Evolutionary conservation across 2,888 invertebrate species (phyloP).

Genomic region (Beris chalybata): DNA sequence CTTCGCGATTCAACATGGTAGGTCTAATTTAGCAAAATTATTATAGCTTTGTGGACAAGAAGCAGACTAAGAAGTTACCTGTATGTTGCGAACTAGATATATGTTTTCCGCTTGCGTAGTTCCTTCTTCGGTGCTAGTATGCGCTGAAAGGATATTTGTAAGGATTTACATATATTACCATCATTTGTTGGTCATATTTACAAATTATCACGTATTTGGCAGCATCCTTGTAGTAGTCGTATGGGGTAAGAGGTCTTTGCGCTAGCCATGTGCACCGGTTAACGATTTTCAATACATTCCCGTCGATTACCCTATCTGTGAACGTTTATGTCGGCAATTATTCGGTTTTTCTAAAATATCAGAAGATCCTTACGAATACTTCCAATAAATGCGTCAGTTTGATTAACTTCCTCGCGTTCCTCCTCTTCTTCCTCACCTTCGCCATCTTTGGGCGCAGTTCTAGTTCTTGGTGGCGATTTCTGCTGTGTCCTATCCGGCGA

Average conservation of each 20-base stretch:
- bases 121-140: conserved; percentile 59
- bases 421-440: conserved; percentile 21
- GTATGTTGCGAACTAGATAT: conserved; percentile 57
- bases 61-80: conserved; percentile 45
- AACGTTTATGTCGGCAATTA: conserved; percentile 19
- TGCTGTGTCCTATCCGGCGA: not conserved
- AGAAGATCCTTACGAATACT: conserved; percentile 43
- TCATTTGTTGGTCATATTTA: conserved; percentile 41
- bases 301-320: conserved; percentile 47
- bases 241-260: conserved; percentile 54
- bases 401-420: conserved; percentile 46
- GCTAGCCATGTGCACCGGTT: conserved; percentile 58
- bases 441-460: not conserved
- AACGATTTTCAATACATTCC: conserved; percentile 47
- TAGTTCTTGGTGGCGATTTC: not conserved
- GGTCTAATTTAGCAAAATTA: conserved; percentile 43
- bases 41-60: not conserved
- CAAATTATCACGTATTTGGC: conserved; percentile 59
- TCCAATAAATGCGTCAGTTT: conserved; percentile 46
- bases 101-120: conserved; percentile 57
- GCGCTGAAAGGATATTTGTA: conserved; percentile 48
- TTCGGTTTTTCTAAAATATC: conserved; percentile 20
- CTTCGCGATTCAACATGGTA: conserved; percentile 60
- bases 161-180: not conserved
- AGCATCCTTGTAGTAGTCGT: conserved; percentile 49